Conservation (phyloP, 2,797 vertebrate genomes). For the Tauraco hartlaubi region DNA sequence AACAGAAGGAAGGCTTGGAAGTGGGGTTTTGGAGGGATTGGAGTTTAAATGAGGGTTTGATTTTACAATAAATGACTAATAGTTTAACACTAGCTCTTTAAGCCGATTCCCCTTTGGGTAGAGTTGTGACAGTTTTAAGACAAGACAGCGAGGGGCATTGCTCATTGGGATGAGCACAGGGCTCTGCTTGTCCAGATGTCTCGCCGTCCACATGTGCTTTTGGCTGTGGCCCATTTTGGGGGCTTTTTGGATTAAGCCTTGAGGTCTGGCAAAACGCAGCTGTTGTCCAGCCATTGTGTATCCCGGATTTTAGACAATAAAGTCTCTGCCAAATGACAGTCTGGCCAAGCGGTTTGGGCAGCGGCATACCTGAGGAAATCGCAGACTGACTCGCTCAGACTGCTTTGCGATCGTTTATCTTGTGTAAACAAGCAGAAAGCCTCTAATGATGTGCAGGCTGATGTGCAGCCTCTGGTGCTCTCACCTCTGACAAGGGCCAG, state of each 20-base stretch:
- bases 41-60: slow-evolving; percentile 28
- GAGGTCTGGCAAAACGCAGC: slow-evolving; percentile 29
- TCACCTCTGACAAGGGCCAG: not conserved
- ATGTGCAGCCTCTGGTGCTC: slow-evolving; percentile 21
- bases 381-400: not conserved
- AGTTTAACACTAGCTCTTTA: not conserved
- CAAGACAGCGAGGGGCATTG: not conserved
- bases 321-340: slow-evolving; percentile 26
- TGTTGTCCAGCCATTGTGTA: slow-evolving; percentile 25
- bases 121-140: slow-evolving; percentile 2
- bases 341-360: slow-evolving; percentile 37
- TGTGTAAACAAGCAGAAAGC: slow-evolving; percentile 33
- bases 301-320: not conserved
- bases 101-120: not conserved
- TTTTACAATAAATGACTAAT: slow-evolving; percentile 43
- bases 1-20: slow-evolving; percentile 9
- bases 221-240: not conserved
- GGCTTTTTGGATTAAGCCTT: slow-evolving; percentile 14
- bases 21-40: slow-evolving; percentile 1
- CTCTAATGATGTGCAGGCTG: slow-evolving; percentile 18
- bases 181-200: slow-evolving; percentile 19
- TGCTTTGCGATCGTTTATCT: not conserved
- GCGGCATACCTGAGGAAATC: slow-evolving; percentile 11
- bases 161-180: not conserved
- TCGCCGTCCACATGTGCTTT: not conserved